Evolutionary conservation across 2,113 vertebrate genomes (phyloP), one percentile per base, ranked within the genome.

Genomic region (Paracanthobrama guichenoti): DNA sequence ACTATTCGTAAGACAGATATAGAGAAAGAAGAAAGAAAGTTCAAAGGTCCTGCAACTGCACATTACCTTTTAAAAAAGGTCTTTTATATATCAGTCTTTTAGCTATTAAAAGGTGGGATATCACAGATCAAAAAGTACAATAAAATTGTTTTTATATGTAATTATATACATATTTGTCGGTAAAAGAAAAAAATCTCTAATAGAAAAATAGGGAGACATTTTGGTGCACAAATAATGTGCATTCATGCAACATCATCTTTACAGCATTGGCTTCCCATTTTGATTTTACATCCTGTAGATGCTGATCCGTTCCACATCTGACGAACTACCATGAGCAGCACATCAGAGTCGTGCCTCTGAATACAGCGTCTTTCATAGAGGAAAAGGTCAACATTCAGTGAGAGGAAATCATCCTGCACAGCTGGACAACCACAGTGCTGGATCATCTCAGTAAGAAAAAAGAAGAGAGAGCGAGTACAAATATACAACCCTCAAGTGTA

Each of bases 371-470:
- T 79, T 72, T 83, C 76, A 86, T 80, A 83, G 75, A 81, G 50
- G 92, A 88, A 91, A 95, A 94, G 93, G 94, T 94, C 93, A 93
- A 86, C 88, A 80, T 93, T 89, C 82, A 89, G 88, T 90, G 89
- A 84, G 87, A 89, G 64, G 87, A 82, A 86, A 91, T 92, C 89
- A 91, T 91, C 88, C 64, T 50, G 88, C 90, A 46, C 93, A 92
- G 91, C 90, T 91, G 90, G 92, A 84, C 86, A 80, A 83, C 53
- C 18, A 75, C 75, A 84, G 84, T 84, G 78, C 48, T 79, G 88
- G 73, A 84, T 81, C 85, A 83, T 85, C 13, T 80, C 73, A 69
- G 82, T 81, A 50, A 71, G 75, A 84, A 55, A 79, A 50, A 57
- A 69, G 85, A 72, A 72, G 64, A 62, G 48, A 59, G 39, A 66